Base-by-base conservation (phyloP, 2,888 invertebrate genomes). In the Brenthis daphne region DNA sequence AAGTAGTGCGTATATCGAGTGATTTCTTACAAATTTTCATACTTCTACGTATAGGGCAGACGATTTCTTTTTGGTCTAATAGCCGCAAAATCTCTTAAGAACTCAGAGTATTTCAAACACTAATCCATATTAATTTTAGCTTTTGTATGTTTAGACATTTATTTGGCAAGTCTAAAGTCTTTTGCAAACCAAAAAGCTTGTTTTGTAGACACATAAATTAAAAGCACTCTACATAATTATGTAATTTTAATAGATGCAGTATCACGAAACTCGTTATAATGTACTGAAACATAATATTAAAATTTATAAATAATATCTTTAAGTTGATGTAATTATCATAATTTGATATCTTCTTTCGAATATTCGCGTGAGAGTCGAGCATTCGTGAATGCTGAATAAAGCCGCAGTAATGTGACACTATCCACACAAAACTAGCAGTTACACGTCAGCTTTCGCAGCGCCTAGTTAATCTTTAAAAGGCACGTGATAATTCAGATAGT, bases 401-500 rank as follows among this genome's bases (percentile, higher is more conserved):
- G 16, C 37, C 63, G 33, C n/a, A 33, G 53, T 54, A 54, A 63
- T 43, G 54, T 37, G 60, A 60, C 24, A 16, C 12, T 60, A 60
- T 60, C 50, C 48, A 43, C 50, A 57, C 63, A 67, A 65, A 69
- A 65, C 64, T 64, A 57, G 57, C 61, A 54, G 43, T 47, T 54
- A 57, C 66, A 57, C 60, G 67, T 69, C 60, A 55, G 60, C 67
- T 64, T 65, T 64, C 64, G 57, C 68, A 67, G 70, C 72, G 71
- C 71, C 65, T 67, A 68, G 73, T 72, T 72, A 70, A 73, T 73
- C 68, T 72, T 68, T 68, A 73, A 73, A 73, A 72, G 72, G 73
- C 72, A 70, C 64, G 73, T 73, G 73, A 73, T 73, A 73, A 73
- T 70, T 72, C 73, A 68, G 73, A 73, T 73, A 68, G 72, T 68